Evolutionary conservation across 2,797 vertebrate genomes (phyloP), one percentile per base, ranked within the genome.

Genomic region (Poecilia wingei): DNA sequence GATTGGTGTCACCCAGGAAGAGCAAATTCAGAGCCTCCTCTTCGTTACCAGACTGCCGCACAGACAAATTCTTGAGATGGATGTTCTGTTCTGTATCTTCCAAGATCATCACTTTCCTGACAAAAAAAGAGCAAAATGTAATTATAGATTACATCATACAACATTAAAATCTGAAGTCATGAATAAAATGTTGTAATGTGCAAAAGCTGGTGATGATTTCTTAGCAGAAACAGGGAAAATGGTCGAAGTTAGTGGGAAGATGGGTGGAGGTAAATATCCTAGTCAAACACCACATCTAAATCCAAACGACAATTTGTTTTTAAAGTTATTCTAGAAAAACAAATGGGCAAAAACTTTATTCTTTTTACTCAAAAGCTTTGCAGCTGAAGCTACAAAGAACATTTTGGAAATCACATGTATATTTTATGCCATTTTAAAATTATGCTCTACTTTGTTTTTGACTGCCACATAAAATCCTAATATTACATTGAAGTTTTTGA

Each of bases 1-100:
- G 97, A 91, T 99, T 99, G 79, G 98, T 99, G 88, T 99, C 98
- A 31, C 98, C 98, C 51, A 99, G 90, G 89, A 99, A 99, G 14
- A 99, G 97, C 13, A 99, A 91, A 84, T 99, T 99, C 77, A 99
- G 95, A 75, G 98, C 98, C 89, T 99, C 97, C 86, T 99, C 98
- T 90, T 99, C 98, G 28, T 92, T 99, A 16, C 89, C 93, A 31
- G 97, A 96, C 90, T 96, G 97, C 77, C 97, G 97, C 87, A 98
- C 92, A n/a, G 98, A 98, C 66, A 99, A 94, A 90, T 99, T 99
- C 94, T 95, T 98, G 57, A 99, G 96, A 82, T 99, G 98, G 89
- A 99, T 97, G 87, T 98, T 98, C 91, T 99, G 98, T 79, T 99
- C 97, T 20, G 96, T 74, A 84, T 99, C 98, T 90, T 99, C 98